Percentiles rank a stretch among this genome's conserved stretches.
Evolutionary conservation across 2,797 vertebrate species (phyloP).

Genomic region (Luscinia megarhynchos): DNA sequence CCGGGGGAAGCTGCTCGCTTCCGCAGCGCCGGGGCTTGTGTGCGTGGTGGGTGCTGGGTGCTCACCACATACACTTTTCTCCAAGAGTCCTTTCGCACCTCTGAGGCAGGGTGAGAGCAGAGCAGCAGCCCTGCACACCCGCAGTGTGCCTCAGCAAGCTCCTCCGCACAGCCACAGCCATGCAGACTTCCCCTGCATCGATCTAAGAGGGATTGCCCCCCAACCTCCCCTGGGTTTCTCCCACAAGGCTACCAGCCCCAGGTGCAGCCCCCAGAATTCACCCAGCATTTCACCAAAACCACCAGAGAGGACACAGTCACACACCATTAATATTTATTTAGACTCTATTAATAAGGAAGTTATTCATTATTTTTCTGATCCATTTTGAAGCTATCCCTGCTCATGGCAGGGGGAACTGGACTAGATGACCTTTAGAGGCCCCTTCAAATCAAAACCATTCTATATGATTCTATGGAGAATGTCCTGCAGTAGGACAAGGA

Average conservation of each 20-base stretch:
- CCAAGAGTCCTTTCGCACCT: rapidly evolving
- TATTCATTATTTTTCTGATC: background rate
- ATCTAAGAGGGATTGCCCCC: rapidly evolving
- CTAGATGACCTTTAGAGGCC: background rate
- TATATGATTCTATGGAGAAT: background rate
- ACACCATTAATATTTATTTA: background rate
- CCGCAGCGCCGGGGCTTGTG: rapidly evolving
- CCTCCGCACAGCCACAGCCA: background rate
- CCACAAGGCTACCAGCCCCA: background rate
- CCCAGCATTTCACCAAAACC: background rate
- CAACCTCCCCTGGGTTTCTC: background rate
- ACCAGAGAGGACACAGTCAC: background rate
- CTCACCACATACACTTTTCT: background rate
- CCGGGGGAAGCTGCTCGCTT: background rate
- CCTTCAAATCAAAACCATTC: background rate
- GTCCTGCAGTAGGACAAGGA: background rate
- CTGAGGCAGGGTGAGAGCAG: rapidly evolving
- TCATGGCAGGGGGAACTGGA: rapidly evolving
- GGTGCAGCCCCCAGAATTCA: background rate
- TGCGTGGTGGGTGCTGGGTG: rapidly evolving
- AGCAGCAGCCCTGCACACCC: background rate
- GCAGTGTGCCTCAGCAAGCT: rapidly evolving
- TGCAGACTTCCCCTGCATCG: rapidly evolving
- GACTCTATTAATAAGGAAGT: background rate
- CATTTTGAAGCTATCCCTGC: background rate